Evolutionary conservation across 2,113 vertebrate genomes (phyloP).

Genomic region (Lophotis ruficrista): DNA sequence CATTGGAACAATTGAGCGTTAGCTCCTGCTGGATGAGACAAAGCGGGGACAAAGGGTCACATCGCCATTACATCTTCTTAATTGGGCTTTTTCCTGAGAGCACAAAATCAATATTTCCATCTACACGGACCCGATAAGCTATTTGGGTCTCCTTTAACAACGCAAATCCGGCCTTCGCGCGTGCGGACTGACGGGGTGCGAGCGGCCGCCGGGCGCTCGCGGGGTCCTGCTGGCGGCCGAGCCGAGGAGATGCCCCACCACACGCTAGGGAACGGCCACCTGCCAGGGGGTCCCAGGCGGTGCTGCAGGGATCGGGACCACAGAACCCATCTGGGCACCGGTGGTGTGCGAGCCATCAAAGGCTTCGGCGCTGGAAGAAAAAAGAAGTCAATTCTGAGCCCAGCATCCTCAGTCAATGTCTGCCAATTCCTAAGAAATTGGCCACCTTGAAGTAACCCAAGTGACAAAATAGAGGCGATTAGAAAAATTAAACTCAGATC

Average conservation of each 20-base stretch:
- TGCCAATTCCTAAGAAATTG: slow-evolving; percentile 6
- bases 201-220: neutral
- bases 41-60: neutral
- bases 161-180: neutral
- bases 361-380: fast-evolving
- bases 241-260: neutral
- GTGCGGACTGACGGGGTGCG: fast-evolving
- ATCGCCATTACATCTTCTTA: slow-evolving; percentile 5
- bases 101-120: slow-evolving; percentile 42
- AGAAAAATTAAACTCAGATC: slow-evolving; percentile 27
- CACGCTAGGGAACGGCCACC: fast-evolving
- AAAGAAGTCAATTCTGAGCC: neutral
- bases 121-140: neutral
- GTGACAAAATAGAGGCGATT: slow-evolving; percentile 41
- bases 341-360: fast-evolving
- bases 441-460: neutral
- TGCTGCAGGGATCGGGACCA: fast-evolving
- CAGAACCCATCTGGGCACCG: neutral
- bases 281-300: fast-evolving
- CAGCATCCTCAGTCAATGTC: neutral
- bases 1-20: neutral
- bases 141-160: neutral
- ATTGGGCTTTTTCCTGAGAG: slow-evolving; percentile 41
- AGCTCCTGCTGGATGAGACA: neutral
- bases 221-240: neutral